Conservation (phyloP, 2,888 invertebrate species). For the Hyles lineata region DNA sequence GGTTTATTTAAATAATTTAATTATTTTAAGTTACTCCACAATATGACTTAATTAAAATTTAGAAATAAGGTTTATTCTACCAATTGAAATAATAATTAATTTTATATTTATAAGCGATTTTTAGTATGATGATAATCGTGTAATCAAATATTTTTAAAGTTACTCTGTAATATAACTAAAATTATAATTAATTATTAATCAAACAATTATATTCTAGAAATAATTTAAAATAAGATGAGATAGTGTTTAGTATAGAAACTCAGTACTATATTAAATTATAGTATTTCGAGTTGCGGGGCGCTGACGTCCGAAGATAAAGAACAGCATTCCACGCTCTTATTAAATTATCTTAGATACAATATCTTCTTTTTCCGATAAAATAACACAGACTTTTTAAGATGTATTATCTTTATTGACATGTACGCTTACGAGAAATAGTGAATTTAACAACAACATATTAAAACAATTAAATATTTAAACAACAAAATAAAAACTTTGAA, state of each 20-base stretch:
- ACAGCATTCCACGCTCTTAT: constrained; percentile 1
- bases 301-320: constrained; percentile 27
- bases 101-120: not conserved
- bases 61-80: not conserved
- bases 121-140: not conserved
- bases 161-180: too few relatives aligned
- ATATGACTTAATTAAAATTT: constrained; percentile 27
- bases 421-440: not conserved
- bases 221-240: constrained; percentile 15
- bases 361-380: constrained; percentile 2
- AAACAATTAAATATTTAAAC: not conserved
- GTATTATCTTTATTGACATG: not conserved
- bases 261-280: constrained; percentile 59
- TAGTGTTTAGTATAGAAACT: constrained; percentile 46
- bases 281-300: constrained; percentile 53
- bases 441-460: not conserved
- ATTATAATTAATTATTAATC: too few relatives aligned
- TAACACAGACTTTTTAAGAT: not conserved
- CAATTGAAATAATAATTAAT: not conserved
- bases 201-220: constrained; percentile 14
- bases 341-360: constrained; percentile 17
- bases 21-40: constrained; percentile 32
- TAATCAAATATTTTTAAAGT: too few relatives aligned
- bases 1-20: not conserved
- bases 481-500: not conserved